Evolutionary conservation across 2,888 invertebrate genomes (phyloP).

Genomic region (Amphipyra tragopoginis): DNA sequence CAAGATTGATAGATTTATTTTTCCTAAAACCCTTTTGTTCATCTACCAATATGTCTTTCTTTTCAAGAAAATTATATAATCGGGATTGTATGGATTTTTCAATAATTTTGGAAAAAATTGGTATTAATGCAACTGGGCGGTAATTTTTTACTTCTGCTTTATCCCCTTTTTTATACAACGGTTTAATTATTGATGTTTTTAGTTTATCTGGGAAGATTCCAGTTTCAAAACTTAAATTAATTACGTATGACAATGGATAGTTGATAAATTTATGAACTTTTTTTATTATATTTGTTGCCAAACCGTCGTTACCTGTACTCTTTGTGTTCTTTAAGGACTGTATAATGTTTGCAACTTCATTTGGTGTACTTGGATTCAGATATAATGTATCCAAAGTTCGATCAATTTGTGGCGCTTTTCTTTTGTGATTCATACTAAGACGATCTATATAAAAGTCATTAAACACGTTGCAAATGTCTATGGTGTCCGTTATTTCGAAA

Average conservation of each 20-base stretch:
- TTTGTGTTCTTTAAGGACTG: background rate
- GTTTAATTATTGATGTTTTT: background rate
- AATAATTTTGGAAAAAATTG: background rate
- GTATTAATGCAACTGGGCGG: background rate
- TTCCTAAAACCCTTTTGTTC: constrained; percentile 1
- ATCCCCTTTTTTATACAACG: background rate
- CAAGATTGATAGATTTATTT: constrained; percentile 1
- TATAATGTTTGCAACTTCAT: background rate
- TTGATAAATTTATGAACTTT: background rate
- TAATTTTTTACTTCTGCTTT: background rate
- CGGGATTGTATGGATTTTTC: background rate
- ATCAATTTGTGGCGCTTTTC: background rate
- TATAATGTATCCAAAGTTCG: background rate
- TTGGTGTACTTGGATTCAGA: background rate
- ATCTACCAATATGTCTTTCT: background rate
- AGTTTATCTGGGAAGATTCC: background rate
- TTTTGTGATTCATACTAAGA: background rate
- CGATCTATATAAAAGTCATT: background rate
- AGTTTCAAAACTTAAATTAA: background rate
- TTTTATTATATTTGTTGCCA: constrained; percentile 4
- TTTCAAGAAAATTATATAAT: background rate
- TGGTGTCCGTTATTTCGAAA: background rate
- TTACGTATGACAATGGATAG: background rate
- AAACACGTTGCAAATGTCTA: background rate
- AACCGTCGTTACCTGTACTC: background rate